Evolutionary conservation across 1,140 invertebrate species (phyloP).

Genomic region (Ladona fulva): DNA sequence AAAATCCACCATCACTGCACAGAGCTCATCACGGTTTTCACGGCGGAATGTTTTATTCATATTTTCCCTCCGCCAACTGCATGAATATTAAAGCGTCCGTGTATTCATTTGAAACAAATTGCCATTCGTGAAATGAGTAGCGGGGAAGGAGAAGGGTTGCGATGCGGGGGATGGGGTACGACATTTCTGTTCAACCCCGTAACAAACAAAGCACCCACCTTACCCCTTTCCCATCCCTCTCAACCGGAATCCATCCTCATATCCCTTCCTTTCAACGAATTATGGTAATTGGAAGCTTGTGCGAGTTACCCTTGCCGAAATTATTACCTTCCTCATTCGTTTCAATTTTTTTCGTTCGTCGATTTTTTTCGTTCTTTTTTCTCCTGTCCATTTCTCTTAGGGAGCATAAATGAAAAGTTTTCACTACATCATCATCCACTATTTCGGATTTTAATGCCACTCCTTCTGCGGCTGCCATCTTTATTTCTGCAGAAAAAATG

Average conservation of each 20-base stretch:
- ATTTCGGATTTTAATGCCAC: no score
- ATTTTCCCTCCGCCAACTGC: not conserved
- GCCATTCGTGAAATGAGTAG: conserved; percentile 4
- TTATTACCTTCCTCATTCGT: not conserved
- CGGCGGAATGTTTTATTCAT: conserved; percentile 4
- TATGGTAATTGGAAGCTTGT: conserved; percentile 6
- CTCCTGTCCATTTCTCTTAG: no score
- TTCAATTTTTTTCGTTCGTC: not conserved
- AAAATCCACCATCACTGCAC: not conserved
- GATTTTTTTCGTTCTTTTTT: not conserved
- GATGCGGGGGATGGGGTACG: not conserved
- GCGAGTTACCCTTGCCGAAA: not conserved
- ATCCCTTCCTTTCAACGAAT: not conserved
- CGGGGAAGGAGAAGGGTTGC: not conserved
- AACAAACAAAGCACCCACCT: not conserved
- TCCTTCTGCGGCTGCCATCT: no score
- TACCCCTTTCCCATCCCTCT: not conserved
- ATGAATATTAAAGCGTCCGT: not conserved
- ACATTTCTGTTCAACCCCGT: not conserved
- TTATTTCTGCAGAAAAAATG: no score
- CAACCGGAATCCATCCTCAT: not conserved
- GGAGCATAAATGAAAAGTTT: no score
- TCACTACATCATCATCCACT: no score
- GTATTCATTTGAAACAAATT: conserved; percentile 10
- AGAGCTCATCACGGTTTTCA: conserved; percentile 4